Conservation (phyloP, 2,113 vertebrate species). For the Cyprinus carpio region DNA sequence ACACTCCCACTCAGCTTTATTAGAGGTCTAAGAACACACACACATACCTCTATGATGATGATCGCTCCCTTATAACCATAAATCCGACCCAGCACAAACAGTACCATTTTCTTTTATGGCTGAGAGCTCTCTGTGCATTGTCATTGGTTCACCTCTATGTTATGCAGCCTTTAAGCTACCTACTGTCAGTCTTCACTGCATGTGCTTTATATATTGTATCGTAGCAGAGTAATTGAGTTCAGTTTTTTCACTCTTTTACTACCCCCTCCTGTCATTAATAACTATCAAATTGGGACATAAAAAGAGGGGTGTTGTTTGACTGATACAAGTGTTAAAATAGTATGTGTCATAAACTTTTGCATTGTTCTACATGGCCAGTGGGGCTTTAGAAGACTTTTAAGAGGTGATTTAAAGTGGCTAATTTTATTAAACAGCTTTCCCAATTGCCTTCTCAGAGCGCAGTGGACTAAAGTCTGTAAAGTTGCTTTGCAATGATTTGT, state of each 20-base stretch:
- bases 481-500: too few relatives aligned
- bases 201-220: constrained; percentile 17
- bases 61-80: constrained; percentile 15
- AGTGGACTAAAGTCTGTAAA: too few relatives aligned
- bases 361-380: neutral
- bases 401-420: too few relatives aligned
- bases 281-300: neutral
- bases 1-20: neutral
- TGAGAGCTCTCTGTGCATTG: constrained; percentile 31
- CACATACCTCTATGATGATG: constrained; percentile 9
- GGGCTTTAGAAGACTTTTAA: neutral
- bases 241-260: neutral
- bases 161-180: neutral
- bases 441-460: too few relatives aligned
- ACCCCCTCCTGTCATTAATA: neutral
- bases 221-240: neutral
- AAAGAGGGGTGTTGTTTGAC: neutral
- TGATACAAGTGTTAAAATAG: neutral
- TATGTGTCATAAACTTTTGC: too few relatives aligned
- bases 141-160: constrained; percentile 26
- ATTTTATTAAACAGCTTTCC: too few relatives aligned
- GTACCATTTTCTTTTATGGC: constrained; percentile 12
- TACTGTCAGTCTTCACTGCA: constrained; percentile 7
- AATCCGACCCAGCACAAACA: constrained; percentile 16
- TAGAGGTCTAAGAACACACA: neutral